These are phyloP conservation scores for Crotalus tigris DNA, from an alignment of 2,113 vertebrate species.

Conservation along the genomic window DNA sequence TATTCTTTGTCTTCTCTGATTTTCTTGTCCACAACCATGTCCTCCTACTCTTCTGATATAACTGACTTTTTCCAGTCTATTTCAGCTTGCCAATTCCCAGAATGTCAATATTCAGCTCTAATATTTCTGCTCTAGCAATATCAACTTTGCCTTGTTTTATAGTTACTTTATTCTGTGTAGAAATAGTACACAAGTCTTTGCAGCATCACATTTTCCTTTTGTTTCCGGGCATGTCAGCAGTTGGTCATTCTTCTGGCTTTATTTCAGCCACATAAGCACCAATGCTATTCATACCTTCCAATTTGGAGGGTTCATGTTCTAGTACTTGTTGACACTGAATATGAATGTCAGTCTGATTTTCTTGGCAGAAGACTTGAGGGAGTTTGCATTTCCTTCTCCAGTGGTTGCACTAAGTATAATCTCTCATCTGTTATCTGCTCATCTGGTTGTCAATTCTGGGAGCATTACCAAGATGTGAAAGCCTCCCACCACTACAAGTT, in stretches of 20 bases:
- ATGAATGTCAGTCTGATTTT: background rate
- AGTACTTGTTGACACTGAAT: background rate
- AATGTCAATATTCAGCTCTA: background rate
- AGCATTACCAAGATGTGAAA: background rate
- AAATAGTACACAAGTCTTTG: background rate
- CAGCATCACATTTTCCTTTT: background rate
- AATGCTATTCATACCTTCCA: background rate
- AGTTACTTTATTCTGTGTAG: background rate
- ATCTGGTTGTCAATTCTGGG: background rate
- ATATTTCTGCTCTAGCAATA: background rate
- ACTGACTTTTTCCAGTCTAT: background rate
- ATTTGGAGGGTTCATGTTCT: background rate
- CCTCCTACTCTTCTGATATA: background rate
- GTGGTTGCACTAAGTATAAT: background rate
- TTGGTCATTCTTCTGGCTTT: background rate
- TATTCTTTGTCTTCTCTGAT: background rate
- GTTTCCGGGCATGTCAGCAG: background rate
- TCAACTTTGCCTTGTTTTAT: background rate
- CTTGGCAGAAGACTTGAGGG: background rate
- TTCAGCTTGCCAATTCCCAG: background rate
- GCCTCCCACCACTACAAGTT: background rate
- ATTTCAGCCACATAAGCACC: background rate
- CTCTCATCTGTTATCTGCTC: background rate
- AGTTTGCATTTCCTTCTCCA: background rate
- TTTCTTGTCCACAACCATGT: background rate